Evolutionary conservation across 2,888 invertebrate species (phyloP), one percentile per base, ranked within the genome.

Genomic region (Priocnemis perturbator): DNA sequence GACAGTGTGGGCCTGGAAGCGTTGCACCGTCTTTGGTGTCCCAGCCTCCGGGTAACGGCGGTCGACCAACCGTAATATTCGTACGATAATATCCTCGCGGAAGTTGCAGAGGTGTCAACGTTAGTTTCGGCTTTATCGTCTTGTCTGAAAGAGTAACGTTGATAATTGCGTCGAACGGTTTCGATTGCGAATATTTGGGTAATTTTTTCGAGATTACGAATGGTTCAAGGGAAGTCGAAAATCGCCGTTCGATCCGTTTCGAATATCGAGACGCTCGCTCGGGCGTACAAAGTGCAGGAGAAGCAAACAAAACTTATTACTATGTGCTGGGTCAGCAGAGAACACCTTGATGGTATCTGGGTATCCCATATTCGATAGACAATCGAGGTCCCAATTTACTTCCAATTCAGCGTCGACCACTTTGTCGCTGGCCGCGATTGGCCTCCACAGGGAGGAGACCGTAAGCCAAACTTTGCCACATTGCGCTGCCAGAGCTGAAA

Each of bases 1-100:
- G 90, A 81, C 95, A 95, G 80, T 91, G 92, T 15, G 91, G 90
- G 30, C 85, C 86, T 23, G 84, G 82, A 86, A 90, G 48, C 77
- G 87, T 78, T 85, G 86, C 66, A 84, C 88, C 73, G 90, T 78
- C 20, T 83, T 91, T 89, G 67, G 87, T 84, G 76, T 86, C 84
- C 91, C 91, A 91, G 77, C 89, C 89, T 83, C 80, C 89, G 4
- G 90, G 89, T 45, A 90, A 79, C 15, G 81, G 69, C 1, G 86
- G 84, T 60, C 86, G 83, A 15, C 86, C 88, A 3, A 90, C 83
- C 9, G 86, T 84, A 47, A 89, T 84, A 65, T 89, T 88, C 5
- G 90, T 90, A 44, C 88, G 82, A 69, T 85, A 88, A 79, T 86
- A 88, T 62, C 89, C 89, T 26, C 83, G 83, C 2, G 86, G 85